These are phyloP conservation scores for Lathamus discolor DNA, from an alignment of 2,113 vertebrate species.

Conservation along the genomic window DNA sequence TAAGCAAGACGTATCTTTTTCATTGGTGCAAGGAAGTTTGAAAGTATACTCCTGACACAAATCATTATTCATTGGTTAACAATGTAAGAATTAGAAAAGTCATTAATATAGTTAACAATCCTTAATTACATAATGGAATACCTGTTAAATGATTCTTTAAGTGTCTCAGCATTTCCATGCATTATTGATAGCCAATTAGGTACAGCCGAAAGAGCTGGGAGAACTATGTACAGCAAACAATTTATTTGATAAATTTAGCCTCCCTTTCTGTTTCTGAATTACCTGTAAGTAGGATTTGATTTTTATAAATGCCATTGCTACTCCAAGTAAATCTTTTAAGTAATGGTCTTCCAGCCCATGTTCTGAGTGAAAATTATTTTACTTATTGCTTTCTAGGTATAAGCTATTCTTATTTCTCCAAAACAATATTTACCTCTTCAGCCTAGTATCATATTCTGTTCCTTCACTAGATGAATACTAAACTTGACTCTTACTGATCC, in stretches of 20 bases:
- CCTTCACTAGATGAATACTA: not conserved
- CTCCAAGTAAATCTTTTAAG: constrained; percentile 20
- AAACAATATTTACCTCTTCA: not conserved
- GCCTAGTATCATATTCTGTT: not conserved
- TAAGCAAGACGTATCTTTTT: constrained; percentile 22
- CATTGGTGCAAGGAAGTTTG: not conserved
- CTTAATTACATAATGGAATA: constrained; percentile 70
- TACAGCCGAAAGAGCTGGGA: constrained; percentile 31
- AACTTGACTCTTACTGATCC: not conserved
- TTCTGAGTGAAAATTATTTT: not conserved
- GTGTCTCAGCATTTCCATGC: constrained; percentile 50
- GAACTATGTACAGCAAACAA: constrained; percentile 59
- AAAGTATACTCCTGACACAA: constrained; percentile 33
- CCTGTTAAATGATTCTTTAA: constrained; percentile 57
- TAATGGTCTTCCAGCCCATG: not conserved
- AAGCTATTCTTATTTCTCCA: not conserved
- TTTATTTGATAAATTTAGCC: constrained; percentile 58
- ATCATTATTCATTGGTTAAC: constrained; percentile 27
- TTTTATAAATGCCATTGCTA: constrained; percentile 24
- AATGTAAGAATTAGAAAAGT: constrained; percentile 63
- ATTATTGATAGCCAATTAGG: constrained; percentile 68
- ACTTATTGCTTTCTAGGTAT: not conserved
- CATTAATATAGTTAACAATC: constrained; percentile 65
- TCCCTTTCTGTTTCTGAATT: constrained; percentile 32
- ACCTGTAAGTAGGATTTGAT: constrained; percentile 17